Evolutionary conservation across 1,140 invertebrate species (phyloP).

Genomic region (Aleiodes sp.): DNA sequence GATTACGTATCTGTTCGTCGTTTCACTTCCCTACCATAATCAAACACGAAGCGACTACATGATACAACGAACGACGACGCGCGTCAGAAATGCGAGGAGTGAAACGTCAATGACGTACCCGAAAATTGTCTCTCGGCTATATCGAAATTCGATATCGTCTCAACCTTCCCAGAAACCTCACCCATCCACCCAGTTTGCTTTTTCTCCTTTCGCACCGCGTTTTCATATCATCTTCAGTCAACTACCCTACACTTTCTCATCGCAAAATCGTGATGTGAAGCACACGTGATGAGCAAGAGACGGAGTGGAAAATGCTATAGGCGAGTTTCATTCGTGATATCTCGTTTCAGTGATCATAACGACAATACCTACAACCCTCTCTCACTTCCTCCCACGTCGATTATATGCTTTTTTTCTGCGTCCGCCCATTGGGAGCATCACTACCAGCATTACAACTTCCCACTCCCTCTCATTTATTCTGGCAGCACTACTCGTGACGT

Average conservation of each 20-base stretch:
- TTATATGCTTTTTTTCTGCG: not conserved
- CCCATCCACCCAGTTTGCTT: not conserved
- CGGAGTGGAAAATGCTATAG: not conserved
- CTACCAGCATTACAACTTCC: not conserved
- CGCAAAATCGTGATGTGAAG: not conserved
- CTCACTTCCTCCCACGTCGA: not conserved
- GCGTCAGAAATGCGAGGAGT: not conserved
- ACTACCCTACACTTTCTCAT: not conserved
- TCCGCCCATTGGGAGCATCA: not conserved
- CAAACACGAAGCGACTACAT: not conserved
- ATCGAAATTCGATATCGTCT: conserved; percentile 33
- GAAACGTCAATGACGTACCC: conserved; percentile 19
- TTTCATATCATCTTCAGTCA: not conserved
- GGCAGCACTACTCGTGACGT: too few relatives aligned
- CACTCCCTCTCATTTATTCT: not conserved
- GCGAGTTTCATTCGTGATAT: not conserved
- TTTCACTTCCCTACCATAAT: not conserved
- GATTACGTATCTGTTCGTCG: conserved; percentile 26
- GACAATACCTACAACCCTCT: not conserved
- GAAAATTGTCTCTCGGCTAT: conserved; percentile 24
- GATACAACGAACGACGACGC: not conserved
- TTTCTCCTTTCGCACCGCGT: not conserved
- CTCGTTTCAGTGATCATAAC: not conserved
- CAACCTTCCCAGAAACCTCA: conserved; percentile 4
- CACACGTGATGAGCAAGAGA: conserved; percentile 10